These are phyloP conservation scores for Zenarchopterus dispar DNA, from an alignment of 2,797 vertebrate genomes.

Conservation along the genomic window DNA sequence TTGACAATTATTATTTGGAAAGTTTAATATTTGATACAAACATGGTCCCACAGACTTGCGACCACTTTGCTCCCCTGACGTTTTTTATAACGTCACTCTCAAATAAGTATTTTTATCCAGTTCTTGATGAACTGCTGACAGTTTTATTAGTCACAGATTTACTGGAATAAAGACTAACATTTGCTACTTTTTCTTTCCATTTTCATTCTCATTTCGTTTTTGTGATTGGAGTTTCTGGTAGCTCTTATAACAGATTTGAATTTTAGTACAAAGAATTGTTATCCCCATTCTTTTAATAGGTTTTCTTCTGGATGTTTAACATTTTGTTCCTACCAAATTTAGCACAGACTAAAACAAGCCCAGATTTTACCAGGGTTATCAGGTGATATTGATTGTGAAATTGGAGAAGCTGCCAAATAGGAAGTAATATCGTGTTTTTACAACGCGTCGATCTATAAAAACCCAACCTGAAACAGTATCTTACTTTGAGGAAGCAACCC, in stretches of 20 bases:
- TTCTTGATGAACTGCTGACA: neutral
- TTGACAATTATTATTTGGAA: neutral
- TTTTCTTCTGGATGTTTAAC: no score
- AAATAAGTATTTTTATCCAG: neutral
- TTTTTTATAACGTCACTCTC: neutral
- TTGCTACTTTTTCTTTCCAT: no score
- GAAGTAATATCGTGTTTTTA: neutral
- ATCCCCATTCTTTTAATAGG: no score
- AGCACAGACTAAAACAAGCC: neutral
- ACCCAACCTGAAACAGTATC: no score
- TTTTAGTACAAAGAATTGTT: no score
- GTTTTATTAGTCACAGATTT: neutral
- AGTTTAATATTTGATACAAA: neutral
- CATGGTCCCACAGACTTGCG: no score
- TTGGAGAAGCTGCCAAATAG: neutral
- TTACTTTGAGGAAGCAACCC: neutral
- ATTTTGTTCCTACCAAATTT: neutral
- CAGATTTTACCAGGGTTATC: neutral
- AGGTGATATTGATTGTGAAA: neutral
- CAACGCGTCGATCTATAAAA: neutral
- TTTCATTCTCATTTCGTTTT: no score
- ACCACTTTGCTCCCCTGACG: neutral
- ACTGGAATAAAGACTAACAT: no score
- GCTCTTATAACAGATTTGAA: no score
- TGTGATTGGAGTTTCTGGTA: no score